Percentiles rank a stretch among this genome's conserved stretches.
Evolutionary conservation across 2,888 invertebrate genomes (phyloP).

Genomic region (Athalia circularis): DNA sequence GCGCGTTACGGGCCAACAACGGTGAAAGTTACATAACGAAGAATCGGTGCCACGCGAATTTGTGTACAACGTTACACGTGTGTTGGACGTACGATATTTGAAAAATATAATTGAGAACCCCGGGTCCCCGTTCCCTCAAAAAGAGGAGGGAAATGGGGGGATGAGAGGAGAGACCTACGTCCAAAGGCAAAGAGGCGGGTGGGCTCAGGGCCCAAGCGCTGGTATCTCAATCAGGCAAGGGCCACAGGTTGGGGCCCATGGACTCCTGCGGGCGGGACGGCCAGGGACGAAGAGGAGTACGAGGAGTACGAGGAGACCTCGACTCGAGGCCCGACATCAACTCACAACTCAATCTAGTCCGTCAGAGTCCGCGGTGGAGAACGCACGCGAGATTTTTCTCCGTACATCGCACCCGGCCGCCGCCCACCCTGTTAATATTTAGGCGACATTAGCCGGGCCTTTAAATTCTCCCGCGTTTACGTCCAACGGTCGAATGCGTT

Average conservation of each 20-base stretch:
- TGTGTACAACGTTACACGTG: neutral
- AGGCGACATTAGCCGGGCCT: neutral
- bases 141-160: slow-evolving; percentile 41
- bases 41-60: neutral
- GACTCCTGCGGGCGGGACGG: slow-evolving; percentile 62
- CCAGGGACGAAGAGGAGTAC: slow-evolving; percentile 52
- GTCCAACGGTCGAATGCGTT: neutral
- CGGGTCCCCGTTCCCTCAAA: slow-evolving; percentile 47
- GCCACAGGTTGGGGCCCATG: slow-evolving; percentile 68
- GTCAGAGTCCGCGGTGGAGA: slow-evolving; percentile 66
- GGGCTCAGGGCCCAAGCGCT: slow-evolving; percentile 56
- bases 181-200: slow-evolving; percentile 47
- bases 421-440: neutral
- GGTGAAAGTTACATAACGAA: neutral
- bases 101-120: slow-evolving; percentile 52
- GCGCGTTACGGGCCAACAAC: too few relatives aligned
- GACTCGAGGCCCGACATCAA: slow-evolving; percentile 63
- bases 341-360: slow-evolving; percentile 73
- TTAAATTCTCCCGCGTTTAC: slow-evolving; percentile 32
- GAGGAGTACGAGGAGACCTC: slow-evolving; percentile 59
- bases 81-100: neutral
- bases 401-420: neutral
- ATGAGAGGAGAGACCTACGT: slow-evolving; percentile 34
- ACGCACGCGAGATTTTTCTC: slow-evolving; percentile 53
- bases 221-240: slow-evolving; percentile 73